A percentile compares a stretch with the other conserved stretches of the same genome.
phyloP scores from a whole-genome alignment of 2,113 vertebrate species.

The Chloebia gouldiae region DNA sequence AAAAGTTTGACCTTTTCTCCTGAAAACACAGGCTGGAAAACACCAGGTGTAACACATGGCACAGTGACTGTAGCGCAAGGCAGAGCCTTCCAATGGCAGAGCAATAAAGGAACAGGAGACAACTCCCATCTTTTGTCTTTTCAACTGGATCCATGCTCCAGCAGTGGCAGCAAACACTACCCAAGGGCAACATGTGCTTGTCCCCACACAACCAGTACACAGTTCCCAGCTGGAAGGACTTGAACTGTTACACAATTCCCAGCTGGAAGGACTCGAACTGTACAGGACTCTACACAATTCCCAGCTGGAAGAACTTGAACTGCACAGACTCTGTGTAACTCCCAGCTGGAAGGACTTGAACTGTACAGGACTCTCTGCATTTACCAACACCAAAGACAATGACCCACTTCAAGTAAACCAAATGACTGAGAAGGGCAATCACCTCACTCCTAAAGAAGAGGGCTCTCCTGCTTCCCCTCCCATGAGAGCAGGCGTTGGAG shows the following conservation, averaged over 20 bases:
- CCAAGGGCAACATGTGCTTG: background rate
- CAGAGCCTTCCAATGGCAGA: background rate
- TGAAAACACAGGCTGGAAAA: background rate
- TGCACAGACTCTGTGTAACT: background rate
- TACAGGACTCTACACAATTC: background rate
- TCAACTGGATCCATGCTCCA: background rate
- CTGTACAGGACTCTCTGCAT: background rate
- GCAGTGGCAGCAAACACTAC: background rate
- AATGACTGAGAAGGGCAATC: background rate
- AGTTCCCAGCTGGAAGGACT: background rate
- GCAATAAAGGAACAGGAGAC: background rate
- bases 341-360: background rate
- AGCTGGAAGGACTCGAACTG: background rate
- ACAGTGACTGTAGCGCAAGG: background rate
- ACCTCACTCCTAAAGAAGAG: background rate
- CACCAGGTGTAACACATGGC: background rate
- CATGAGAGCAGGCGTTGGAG: rapidly evolving
- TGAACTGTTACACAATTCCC: background rate
- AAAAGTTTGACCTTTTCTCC: background rate
- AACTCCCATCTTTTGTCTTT: background rate
- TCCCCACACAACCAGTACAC: background rate
- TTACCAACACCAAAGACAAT: background rate
- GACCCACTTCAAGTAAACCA: background rate
- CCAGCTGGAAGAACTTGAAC: background rate
- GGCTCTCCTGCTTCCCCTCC: background rate